Base-by-base conservation (phyloP, 2,113 vertebrate species). In the Thomomys bottae region DNA sequence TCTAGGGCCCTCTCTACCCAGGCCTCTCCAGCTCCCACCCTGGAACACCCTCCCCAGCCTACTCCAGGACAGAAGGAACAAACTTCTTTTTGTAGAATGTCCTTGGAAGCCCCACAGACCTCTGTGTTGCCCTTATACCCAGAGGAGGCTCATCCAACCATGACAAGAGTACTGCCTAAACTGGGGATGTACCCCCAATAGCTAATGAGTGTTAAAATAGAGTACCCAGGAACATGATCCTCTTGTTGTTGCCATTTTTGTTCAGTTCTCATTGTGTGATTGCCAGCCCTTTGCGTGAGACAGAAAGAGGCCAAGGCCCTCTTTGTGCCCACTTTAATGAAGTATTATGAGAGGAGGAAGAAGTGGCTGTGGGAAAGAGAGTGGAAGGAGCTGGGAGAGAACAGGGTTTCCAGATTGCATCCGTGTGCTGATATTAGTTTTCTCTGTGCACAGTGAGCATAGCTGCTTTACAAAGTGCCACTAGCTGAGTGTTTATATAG, bases 401-500 rank as follows among this genome's bases (percentile, higher is more conserved):
- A 84, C 2, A 14, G 9, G 34, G 8, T 72, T 87, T 36, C 66
- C 86, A 18, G 4, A 89, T 84, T 85, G 75, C 36, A 36, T 89
- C 75, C 68, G 40, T 34, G 42, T 75, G 93, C 92, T 92, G 86
- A 93, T 87, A 63, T 96, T 94, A 87, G 42, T 84, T 86, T 93
- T 95, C 94, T 94, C 87, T 68, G 64, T 73, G 92, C 90, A 91
- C 88, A 94, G 94, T 84, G 81, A 78, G 83, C 75, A 9, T 34
- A 26, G 42, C 70, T 84, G 8, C 72, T 36, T 32, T 32, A 12
- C 45, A 49, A 12, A 30, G 57, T 5, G 0, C 21, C 26, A 9
- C 30, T 21, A 24, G 38, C 9, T 2, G 9, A 42, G 66, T 66
- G 34, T 40, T 90, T 85, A 30, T 61, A 70, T 20, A 76, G 9